Percentiles rank a stretch among this genome's conserved stretches.
Conservation (phyloP, 2,797 vertebrate genomes). For the Cephalopachus bancanus region DNA sequence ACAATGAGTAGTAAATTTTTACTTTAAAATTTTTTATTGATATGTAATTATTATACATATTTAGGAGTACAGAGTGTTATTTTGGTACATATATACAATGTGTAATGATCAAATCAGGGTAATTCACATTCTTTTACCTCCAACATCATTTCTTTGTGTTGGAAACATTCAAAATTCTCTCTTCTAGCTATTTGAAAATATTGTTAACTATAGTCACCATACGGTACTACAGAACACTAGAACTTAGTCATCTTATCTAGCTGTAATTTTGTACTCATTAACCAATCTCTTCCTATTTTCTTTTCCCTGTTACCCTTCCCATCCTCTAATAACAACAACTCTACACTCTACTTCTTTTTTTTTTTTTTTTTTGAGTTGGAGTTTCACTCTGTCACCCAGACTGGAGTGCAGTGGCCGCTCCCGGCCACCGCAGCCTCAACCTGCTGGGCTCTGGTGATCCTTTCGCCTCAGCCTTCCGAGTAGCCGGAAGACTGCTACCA, state of each 20-base stretch:
- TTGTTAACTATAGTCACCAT: background rate
- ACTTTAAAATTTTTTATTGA: background rate
- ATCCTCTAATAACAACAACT: background rate
- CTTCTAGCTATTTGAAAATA: background rate
- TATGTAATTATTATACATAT: background rate
- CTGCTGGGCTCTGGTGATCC: too few species aligned
- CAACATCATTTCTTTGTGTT: background rate
- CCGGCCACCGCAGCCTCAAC: too few species aligned
- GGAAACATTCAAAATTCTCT: background rate
- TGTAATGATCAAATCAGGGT: background rate
- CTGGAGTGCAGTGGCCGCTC: too few species aligned
- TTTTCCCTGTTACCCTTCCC: background rate
- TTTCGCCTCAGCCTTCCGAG: too few species aligned
- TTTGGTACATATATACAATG: background rate
- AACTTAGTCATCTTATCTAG: background rate
- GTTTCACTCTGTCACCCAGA: too few species aligned
- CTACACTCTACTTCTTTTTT: background rate
- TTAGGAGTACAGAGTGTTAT: background rate
- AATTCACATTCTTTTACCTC: background rate
- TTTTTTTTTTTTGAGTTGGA: too few species aligned
- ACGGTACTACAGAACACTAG: background rate
- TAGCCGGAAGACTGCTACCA: too few species aligned
- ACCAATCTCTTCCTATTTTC: background rate
- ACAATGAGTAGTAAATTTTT: constrained; percentile 23
- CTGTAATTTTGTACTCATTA: background rate